Base-by-base conservation (phyloP, 2,113 vertebrate species). In the Aleadryas rufinucha region DNA sequence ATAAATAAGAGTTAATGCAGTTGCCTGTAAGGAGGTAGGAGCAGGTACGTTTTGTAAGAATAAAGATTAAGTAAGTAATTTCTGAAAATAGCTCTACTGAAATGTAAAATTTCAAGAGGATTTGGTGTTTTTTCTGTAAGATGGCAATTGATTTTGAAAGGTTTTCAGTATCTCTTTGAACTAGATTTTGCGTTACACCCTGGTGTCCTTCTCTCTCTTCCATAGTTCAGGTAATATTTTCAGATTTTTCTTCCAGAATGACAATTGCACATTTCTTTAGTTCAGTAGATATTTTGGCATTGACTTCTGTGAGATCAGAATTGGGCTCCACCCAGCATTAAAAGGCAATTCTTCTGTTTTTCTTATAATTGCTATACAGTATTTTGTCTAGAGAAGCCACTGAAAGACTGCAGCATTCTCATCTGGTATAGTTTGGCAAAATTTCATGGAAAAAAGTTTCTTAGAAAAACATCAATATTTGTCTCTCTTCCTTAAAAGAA, bases 151-250 rank as follows among this genome's bases (percentile, higher is more conserved):
- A 47, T 80, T 92, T 81, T 64, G 14, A 45, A 59, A 11, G 4
- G 21, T 54, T 64, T 75, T 82, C 31, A 41, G 15, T 76, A 53
- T 64, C 35, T 6, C 4, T 70, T 89, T 41, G 59, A 60, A 39
- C 8, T 57, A 74, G n/a, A 39, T 80, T 59, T 72, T 80, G 2
- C 0, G 0, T 88, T 92, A n/a, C 4, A 53, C 4, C 2, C 20
- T 54, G 13, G 6, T 52, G 15, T 85, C 31, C 11, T 42, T 61
- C 28, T 74, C 13, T 68, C 17, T 9, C 5, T 78, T 20, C 19
- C 7, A 2, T 30, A 57, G 21, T 88, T 93, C 37, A 69, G n/a
- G 9, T 70, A 45, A 3, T 68, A 21, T 10, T 92, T 84, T 76
- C 23, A n/a, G 14, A 7, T 60, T 79, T 89, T 70, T 71, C 5